Base-by-base conservation (phyloP, 2,797 vertebrate genomes). In the Mormyrops attenuatus region DNA sequence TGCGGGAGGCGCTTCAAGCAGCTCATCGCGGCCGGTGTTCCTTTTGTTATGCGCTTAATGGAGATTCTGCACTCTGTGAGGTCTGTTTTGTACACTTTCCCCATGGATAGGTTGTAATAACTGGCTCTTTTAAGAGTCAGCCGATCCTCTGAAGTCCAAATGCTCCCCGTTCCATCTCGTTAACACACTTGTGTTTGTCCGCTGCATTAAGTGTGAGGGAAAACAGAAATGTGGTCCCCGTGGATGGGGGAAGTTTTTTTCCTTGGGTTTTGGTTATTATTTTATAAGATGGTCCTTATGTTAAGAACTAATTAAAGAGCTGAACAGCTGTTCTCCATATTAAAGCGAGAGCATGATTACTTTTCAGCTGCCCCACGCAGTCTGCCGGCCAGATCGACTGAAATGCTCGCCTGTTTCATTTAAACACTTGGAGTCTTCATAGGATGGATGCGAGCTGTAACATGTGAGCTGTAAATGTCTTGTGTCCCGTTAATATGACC, bases 151-250 rank as follows among this genome's bases (percentile, higher is more conserved):
- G 44, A 85, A 50, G 26, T 86, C 50, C 13, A 86, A 38, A 50
- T 53, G n/a, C 9, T n/a, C n/a, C 22, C 17, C 8, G 30, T 53
- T 86, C 26, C 9, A 30, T 86, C 26, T 86, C 9, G 50, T 53
- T 86, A 86, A 86, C 85, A 86, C 85, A 55, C 85, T 85, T 85
- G 84, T 34, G 15, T 55, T 86, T 86, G 50, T 86, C 85, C 22
- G 30, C 22, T 55, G 22, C 85, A n/a, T 38, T 13, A 86, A 86
- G 50, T 86, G 85, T 53, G 85, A 86, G 85, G 2, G 9, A 20
- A 86, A 86, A 30, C 49, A 34, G 85, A 86, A 86, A 55, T 53
- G 9, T 34, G 11, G 50, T 49, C 52, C 26, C 20, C 5, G 26
- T 26, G 52, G 15, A 34, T 30, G 60, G 8, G 9, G 22, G 22